A percentile compares a stretch with the other conserved stretches of the same genome.
phyloP scores from a whole-genome alignment of 2,113 vertebrate genomes.

The Sphaerodactylus townsendi region DNA sequence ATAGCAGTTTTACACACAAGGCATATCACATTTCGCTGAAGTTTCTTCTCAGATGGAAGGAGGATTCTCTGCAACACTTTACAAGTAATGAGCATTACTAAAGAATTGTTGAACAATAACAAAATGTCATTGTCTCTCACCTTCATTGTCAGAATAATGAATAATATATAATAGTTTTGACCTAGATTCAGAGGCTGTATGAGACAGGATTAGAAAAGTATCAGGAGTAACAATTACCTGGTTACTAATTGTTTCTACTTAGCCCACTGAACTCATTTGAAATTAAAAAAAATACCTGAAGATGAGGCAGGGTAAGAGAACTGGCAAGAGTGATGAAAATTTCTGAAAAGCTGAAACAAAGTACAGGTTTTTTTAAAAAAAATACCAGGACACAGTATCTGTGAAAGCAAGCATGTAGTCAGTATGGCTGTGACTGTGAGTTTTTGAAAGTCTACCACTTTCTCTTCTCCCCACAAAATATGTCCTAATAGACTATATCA shows the following conservation, averaged over 20 bases:
- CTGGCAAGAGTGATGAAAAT: conserved; percentile 52
- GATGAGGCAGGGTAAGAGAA: conserved; percentile 26
- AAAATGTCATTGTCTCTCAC: not conserved
- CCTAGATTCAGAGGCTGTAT: not conserved
- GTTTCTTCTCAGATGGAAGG: not conserved
- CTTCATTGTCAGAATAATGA: conserved; percentile 1
- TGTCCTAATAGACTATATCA: not conserved
- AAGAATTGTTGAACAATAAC: not conserved
- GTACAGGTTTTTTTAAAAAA: conserved; percentile 26
- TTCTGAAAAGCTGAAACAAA: conserved; percentile 43
- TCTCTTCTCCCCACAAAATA: not conserved
- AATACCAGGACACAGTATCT: too few relatives aligned
- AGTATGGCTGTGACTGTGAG: not conserved
- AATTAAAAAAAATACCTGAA: conserved; percentile 70
- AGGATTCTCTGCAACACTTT: not conserved
- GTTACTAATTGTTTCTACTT: not conserved
- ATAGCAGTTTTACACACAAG: not conserved
- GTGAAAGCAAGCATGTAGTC: not conserved
- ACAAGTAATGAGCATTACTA: not conserved
- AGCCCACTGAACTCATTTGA: not conserved
- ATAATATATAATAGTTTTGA: not conserved
- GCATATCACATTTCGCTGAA: not conserved
- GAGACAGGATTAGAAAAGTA: not conserved
- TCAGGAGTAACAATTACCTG: not conserved
- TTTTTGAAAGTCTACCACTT: not conserved